A percentile compares a stretch with the other conserved stretches of the same genome.
Conservation (phyloP, 2,888 invertebrate genomes). For the Dasysyrphus tricinctus region DNA sequence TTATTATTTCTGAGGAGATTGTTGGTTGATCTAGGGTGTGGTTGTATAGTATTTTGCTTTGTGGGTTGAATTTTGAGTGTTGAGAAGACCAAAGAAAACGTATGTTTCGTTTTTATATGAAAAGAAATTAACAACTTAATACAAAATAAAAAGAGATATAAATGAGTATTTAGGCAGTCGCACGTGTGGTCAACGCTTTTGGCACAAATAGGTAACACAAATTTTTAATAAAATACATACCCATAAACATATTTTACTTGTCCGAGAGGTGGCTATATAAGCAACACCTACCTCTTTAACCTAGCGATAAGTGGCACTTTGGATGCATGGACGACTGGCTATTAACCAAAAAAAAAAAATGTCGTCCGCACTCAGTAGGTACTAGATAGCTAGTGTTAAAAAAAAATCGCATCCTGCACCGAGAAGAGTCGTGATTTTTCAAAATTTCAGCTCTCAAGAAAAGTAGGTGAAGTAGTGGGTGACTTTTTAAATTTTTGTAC, state of each 20-base stretch:
- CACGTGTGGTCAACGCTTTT: neutral
- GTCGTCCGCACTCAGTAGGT: too few relatives aligned
- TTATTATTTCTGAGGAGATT: conserved; percentile 13
- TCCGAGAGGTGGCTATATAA: too few relatives aligned
- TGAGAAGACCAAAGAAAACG: neutral
- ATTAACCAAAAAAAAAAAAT: too few relatives aligned
- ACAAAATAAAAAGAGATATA: neutral
- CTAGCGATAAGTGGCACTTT: too few relatives aligned
- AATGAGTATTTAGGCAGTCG: neutral
- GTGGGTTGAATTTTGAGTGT: neutral
- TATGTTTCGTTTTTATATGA: neutral
- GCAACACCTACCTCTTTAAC: too few relatives aligned
- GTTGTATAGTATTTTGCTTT: neutral
- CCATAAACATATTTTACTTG: neutral
- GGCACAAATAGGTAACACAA: neutral
- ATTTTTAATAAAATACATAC: neutral
- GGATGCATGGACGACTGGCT: too few relatives aligned
- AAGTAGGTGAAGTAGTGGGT: too few relatives aligned
- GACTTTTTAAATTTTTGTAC: too few relatives aligned
- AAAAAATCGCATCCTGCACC: too few relatives aligned
- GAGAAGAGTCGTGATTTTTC: too few relatives aligned
- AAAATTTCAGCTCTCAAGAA: too few relatives aligned
- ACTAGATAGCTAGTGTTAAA: too few relatives aligned
- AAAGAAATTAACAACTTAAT: neutral
- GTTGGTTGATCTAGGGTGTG: conserved; percentile 21